Percentiles rank a stretch among this genome's conserved stretches.
Conservation (phyloP, 2,888 invertebrate species). For the Steromphala cineraria region DNA sequence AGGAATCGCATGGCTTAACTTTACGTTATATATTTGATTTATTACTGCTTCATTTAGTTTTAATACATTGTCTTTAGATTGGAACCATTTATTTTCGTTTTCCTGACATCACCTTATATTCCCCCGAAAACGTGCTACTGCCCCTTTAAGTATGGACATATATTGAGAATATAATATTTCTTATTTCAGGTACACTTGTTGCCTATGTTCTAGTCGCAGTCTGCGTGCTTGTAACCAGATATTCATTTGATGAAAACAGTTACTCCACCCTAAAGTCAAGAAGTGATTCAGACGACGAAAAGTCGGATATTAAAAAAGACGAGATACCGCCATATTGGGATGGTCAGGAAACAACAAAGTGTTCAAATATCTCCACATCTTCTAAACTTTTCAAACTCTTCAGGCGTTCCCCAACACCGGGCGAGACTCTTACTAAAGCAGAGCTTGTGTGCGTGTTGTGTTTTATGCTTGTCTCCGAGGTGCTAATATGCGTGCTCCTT, state of each 20-base stretch:
- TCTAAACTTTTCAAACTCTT: neutral
- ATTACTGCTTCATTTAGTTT: no score
- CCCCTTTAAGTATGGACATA: no score
- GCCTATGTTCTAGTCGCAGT: constrained; percentile 41
- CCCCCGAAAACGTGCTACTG: no score
- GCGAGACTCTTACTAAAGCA: neutral
- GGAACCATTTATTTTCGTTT: no score
- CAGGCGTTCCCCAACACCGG: neutral
- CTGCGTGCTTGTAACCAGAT: constrained; percentile 20
- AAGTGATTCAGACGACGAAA: neutral
- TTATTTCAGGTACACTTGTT: constrained; percentile 33
- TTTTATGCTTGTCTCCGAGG: no score
- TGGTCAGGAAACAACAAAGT: neutral
- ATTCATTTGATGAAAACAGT: neutral
- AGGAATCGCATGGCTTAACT: no score
- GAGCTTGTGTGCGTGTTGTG: neutral
- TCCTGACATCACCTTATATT: no score
- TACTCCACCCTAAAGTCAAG: neutral
- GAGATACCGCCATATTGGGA: neutral
- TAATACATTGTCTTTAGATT: no score
- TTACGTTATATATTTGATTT: no score
- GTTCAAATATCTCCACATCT: neutral
- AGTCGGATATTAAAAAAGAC: neutral
- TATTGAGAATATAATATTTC: no score
- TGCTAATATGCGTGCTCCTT: no score